Evolutionary conservation across 2,113 vertebrate species (phyloP), one percentile per base, ranked within the genome.

Genomic region (Malurus alboscapulatus): DNA sequence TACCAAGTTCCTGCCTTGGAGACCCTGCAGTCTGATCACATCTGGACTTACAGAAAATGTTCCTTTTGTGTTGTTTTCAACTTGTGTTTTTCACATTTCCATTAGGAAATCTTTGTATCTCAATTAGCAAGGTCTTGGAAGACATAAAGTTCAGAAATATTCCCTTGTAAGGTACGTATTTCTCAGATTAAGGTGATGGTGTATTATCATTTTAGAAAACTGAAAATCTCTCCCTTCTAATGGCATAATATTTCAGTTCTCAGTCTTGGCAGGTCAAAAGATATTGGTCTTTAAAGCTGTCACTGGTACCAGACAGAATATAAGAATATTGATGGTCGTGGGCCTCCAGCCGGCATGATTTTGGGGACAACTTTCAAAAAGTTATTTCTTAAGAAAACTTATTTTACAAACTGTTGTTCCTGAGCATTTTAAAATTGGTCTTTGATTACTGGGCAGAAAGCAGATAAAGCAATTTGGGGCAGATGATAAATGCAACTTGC

Each of bases 271-370:
- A 45, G 45, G 65, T 87, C n/a, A 75, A 80, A 93, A 90, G 80
- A 72, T 59, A 91, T 38, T 36, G 65, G 68, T 74, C 79, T 72
- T 94, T 94, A 86, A 95, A 93, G 8, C 85, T 94, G 83, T 86
- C 87, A 75, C 73, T 84, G 65, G 36, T 75, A 90, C 53, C 73
- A 84, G 91, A 65, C 53, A 75, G 65, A 90, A 82, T 87, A 93
- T 58, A 48, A 72, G 65, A 90, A 82, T 84, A 93, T 54, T 84
- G 57, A 95, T 86, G 80, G 48, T 32, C 55, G 61, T 88, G 66
- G 86, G 91, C 88, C 76, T 87, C 40, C 66, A 65, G 95, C 66
- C 95, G 95, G 50, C 27, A 48, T 3, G 36, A 88, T 45, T 93
- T 82, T 82, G 61, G 65, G 29, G 5, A 58, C 38, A 55, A 71